Conservation (phyloP, 2,113 vertebrate genomes). For the Pseudorhombus dupliciocellatus region DNA sequence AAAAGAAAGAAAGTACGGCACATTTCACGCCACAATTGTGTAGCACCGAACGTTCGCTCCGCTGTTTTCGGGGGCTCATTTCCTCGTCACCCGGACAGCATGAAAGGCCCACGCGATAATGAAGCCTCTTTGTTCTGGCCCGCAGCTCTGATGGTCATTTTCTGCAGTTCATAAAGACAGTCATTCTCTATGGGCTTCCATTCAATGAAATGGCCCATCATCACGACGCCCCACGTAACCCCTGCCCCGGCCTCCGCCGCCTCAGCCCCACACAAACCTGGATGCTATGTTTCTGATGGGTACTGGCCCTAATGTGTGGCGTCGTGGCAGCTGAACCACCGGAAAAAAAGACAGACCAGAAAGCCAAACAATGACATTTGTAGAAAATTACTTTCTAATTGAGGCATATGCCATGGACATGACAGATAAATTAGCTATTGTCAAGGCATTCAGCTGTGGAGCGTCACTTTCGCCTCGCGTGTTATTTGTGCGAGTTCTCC, state of each 20-base stretch:
- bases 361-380: conserved; percentile 71
- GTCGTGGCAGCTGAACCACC: conserved; percentile 54
- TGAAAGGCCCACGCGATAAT: conserved; percentile 50
- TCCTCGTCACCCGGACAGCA: conserved; percentile 56
- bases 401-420: conserved; percentile 70
- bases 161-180: conserved; percentile 60
- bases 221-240: conserved; percentile 67
- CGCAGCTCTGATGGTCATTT: conserved; percentile 65
- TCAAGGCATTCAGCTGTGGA: conserved; percentile 67
- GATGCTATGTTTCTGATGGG: conserved; percentile 62
- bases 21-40: conserved; percentile 31
- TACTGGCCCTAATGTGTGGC: conserved; percentile 58
- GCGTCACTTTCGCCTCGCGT: conserved; percentile 51
- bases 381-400: conserved; percentile 79
- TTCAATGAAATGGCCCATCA: conserved; percentile 66
- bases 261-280: conserved; percentile 31
- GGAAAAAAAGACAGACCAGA: conserved; percentile 51
- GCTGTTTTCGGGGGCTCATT: conserved; percentile 36
- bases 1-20: background rate
- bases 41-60: conserved; percentile 49
- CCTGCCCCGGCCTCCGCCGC: conserved; percentile 48
- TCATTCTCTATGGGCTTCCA: conserved; percentile 52
- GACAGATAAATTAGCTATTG: conserved; percentile 79
- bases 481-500: conserved; percentile 44
- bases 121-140: conserved; percentile 66